These are phyloP conservation scores for Tetramorium alpestre DNA, from an alignment of 1,140 invertebrate species.

Conservation along the genomic window DNA sequence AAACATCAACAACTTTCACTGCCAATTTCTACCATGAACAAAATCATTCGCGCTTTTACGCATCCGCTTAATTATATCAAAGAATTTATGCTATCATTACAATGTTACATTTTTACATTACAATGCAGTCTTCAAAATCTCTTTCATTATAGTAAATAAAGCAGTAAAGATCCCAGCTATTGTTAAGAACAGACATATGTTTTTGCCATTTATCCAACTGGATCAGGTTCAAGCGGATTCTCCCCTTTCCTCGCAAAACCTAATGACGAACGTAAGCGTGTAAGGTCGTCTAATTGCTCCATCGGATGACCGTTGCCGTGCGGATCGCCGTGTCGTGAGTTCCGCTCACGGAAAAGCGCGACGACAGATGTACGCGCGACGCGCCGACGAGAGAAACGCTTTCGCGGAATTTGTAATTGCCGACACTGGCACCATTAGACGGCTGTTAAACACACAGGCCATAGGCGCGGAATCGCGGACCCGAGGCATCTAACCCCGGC, in stretches of 20 bases:
- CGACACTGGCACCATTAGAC: slow-evolving; percentile 58
- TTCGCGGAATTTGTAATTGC: slow-evolving; percentile 63
- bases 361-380: not conserved
- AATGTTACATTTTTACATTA: not conserved
- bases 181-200: not conserved
- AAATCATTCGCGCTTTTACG: slow-evolving; percentile 14
- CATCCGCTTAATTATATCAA: not conserved
- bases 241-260: not conserved
- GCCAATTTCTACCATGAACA: slow-evolving; percentile 53
- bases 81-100: not conserved
- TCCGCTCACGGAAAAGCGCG: not conserved
- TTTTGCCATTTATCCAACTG: not conserved
- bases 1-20: slow-evolving; percentile 71
- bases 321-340: not conserved
- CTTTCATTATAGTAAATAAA: not conserved
- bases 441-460: slow-evolving; percentile 27
- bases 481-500: slow-evolving; percentile 46
- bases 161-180: not conserved
- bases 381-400: slow-evolving; percentile 13
- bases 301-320: slow-evolving; percentile 49
- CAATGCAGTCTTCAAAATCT: not conserved
- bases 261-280: not conserved
- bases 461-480: not conserved
- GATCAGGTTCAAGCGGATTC: not conserved
- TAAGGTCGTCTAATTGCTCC: slow-evolving; percentile 40